A percentile compares a stretch with the other conserved stretches of the same genome.
Conservation (phyloP, 2,888 invertebrate genomes). For the Xestia ashworthii region DNA sequence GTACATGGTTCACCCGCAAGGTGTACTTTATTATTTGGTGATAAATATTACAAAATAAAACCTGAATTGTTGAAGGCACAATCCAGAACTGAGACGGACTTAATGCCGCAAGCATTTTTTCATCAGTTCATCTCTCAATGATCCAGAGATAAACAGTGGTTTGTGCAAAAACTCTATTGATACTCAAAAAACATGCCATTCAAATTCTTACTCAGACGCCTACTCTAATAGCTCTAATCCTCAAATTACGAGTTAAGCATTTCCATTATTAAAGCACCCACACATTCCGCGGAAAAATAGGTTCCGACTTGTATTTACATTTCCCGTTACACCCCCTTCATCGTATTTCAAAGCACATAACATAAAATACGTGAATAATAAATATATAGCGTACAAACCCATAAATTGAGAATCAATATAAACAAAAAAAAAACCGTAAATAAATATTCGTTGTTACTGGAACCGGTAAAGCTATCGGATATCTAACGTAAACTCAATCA, state of each 20-base stretch:
- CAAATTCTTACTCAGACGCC: background rate
- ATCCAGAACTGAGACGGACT: background rate
- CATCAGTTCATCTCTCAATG: background rate
- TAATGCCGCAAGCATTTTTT: background rate
- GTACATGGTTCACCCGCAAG: too few species aligned
- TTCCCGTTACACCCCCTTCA: slow-evolving; percentile 14
- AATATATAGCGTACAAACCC: slow-evolving; percentile 40
- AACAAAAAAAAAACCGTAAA: slow-evolving; percentile 46
- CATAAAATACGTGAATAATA: slow-evolving; percentile 29
- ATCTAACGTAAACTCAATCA: slow-evolving; percentile 66
- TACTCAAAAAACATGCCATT: background rate
- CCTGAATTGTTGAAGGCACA: too few species aligned
- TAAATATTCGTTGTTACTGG: slow-evolving; percentile 55
- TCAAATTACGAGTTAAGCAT: background rate
- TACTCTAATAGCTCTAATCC: background rate
- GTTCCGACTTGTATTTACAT: background rate
- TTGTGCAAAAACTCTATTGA: too few species aligned
- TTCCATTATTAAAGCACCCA: background rate
- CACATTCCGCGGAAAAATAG: background rate
- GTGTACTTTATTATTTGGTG: too few species aligned
- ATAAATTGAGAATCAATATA: slow-evolving; percentile 38
- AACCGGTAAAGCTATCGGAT: slow-evolving; percentile 60
- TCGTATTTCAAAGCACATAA: slow-evolving; percentile 21
- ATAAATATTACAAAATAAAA: too few species aligned
- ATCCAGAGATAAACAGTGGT: background rate